These are phyloP conservation scores for Lasiurus borealis DNA, from an alignment of 2,113 vertebrate genomes.

Conservation along the genomic window DNA sequence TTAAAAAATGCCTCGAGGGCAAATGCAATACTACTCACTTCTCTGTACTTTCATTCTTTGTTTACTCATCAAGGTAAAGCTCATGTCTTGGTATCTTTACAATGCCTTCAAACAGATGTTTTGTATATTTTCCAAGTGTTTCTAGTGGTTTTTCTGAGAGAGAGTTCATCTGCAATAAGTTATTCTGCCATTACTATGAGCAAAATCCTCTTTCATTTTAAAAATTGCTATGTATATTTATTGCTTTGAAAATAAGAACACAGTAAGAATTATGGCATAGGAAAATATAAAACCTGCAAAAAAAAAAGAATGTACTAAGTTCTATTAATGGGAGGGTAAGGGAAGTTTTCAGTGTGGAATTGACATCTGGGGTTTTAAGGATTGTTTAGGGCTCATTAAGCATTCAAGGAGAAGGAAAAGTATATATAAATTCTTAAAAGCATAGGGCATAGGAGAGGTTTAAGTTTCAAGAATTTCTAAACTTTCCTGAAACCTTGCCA, in stretches of 20 bases:
- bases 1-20: background rate
- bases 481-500: constrained; percentile 10
- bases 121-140: background rate
- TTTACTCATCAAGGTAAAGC: background rate
- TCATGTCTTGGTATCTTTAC: background rate
- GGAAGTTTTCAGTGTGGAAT: background rate
- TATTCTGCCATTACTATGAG: background rate
- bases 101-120: background rate
- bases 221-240: background rate
- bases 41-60: background rate
- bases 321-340: background rate
- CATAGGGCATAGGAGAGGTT: background rate
- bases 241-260: constrained; percentile 8
- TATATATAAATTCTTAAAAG: constrained; percentile 7
- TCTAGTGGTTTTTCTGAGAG: background rate
- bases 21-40: background rate
- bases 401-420: background rate
- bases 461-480: background rate
- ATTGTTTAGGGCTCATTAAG: background rate
- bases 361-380: background rate
- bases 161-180: background rate
- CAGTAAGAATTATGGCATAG: background rate
- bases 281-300: background rate
- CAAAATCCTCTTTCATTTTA: background rate
- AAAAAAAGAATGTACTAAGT: background rate